Conservation (phyloP, 2,113 vertebrate genomes). For the Pholis gunnellus region DNA sequence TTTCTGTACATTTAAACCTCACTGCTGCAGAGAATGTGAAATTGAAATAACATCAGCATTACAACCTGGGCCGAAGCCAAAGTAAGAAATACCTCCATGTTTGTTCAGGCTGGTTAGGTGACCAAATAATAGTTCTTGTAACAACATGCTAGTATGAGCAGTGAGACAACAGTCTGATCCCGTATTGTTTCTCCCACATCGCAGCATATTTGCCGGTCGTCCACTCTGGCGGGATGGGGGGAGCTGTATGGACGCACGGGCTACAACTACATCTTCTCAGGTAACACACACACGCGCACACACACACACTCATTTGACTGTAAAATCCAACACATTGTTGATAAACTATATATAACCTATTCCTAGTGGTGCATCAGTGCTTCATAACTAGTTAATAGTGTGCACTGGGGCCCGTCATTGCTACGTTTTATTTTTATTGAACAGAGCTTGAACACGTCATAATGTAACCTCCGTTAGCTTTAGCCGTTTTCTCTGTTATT, state of each 20-base stretch:
- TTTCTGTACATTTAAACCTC: neutral
- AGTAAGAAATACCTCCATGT: too few species aligned
- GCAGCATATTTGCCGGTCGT: conserved; percentile 97
- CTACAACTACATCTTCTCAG: conserved; percentile 99
- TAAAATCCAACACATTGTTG: too few species aligned
- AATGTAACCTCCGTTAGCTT: neutral
- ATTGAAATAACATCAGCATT: neutral
- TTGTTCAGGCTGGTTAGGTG: neutral
- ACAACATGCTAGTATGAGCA: neutral
- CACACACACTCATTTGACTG: neutral
- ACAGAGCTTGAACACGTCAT: too few species aligned
- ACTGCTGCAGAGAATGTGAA: neutral
- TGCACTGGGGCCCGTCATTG: too few species aligned
- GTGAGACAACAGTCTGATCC: neutral
- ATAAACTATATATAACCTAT: too few species aligned
- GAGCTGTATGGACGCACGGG: conserved; percentile 97
- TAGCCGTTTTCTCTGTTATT: neutral
- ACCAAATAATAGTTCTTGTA: neutral
- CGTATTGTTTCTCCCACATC: neutral
- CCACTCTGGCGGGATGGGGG: conserved; percentile 97
- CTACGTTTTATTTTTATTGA: too few species aligned
- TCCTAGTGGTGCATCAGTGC: too few species aligned
- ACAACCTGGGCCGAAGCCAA: neutral
- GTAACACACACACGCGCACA: conserved; percentile 74
- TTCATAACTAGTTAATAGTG: too few species aligned